Evolutionary conservation across 2,113 vertebrate genomes (phyloP), one percentile per base, ranked within the genome.

Genomic region (Emydocephalus ijimae): DNA sequence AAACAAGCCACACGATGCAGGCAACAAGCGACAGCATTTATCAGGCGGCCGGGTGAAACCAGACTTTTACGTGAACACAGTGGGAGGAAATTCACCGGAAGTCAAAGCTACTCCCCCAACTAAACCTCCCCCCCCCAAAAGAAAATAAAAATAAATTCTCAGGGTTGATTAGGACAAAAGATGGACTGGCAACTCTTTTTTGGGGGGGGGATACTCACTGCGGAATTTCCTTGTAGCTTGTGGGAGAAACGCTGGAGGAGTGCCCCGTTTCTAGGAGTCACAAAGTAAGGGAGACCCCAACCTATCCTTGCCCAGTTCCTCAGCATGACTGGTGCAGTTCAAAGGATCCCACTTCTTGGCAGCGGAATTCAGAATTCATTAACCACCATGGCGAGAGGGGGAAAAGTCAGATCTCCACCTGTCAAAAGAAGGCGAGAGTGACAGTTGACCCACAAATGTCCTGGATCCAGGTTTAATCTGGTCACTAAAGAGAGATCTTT

Each of bases 221-320:
- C 0, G 0, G 64, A 2, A 7, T 3, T 34, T 21, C 2, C 3
- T 5, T 56, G 18, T 5, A 50, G 21, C 1, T 4, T 6, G 18
- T 3, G 23, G 24, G 39, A 12, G 45, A 11, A 11, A 20, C 0
- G 5, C 3, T 8, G 21, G 21, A 18, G 1, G 43, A 24, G 21
- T 0, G 18, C 5, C 14, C 14, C 14, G 0, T n/a, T 43, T 39
- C 74, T 39, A 3, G 87, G 39, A 18, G 39, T 8, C 48, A 52
- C 8, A 34, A 59, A 6, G 54, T 4, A 26, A 24, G 45, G 23
- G 1, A 89, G 89, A 23, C 50, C 87, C 24, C 74, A 50, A 0
- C 29, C 1, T 18, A 91, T 6, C 43, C 15, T 52, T 2, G 12
- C 24, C 23, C 74, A 93, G 57, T 23, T 88, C 48, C 88, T 85